These are phyloP conservation scores for Tipula confusa DNA, from an alignment of 2,888 invertebrate genomes.

Conservation along the genomic window DNA sequence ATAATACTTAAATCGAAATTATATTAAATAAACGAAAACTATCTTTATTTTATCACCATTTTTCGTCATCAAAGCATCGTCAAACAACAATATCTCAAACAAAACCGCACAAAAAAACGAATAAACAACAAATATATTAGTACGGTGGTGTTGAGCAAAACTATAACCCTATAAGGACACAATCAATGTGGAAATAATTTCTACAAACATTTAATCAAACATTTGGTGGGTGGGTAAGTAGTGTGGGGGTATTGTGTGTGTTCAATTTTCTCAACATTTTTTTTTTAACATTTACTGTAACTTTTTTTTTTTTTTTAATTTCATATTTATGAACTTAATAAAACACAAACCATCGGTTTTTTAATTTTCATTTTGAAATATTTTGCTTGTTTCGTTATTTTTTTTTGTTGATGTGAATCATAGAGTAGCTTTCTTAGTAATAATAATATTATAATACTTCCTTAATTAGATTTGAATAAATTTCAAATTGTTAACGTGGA, in stretches of 20 bases:
- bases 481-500: not conserved
- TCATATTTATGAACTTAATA: not conserved
- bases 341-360: not conserved
- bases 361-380: not conserved
- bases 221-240: too few relatives aligned
- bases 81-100: not conserved
- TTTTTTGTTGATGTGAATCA: not conserved
- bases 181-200: not conserved
- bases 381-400: too few relatives aligned
- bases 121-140: not conserved
- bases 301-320: not conserved
- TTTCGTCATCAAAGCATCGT: not conserved
- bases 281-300: not conserved
- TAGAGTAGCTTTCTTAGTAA: constrained; percentile 12
- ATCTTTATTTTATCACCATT: not conserved
- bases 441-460: not conserved
- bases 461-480: not conserved
- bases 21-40: not conserved
- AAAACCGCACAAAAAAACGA: not conserved
- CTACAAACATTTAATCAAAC: not conserved
- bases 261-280: not conserved
- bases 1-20: not conserved
- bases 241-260: not conserved
- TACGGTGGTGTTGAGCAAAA: not conserved
- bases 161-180: not conserved